Percentiles rank a stretch among this genome's conserved stretches.
Conservation (phyloP, 2,888 invertebrate species). For the Coronaproctus castanopsis region DNA sequence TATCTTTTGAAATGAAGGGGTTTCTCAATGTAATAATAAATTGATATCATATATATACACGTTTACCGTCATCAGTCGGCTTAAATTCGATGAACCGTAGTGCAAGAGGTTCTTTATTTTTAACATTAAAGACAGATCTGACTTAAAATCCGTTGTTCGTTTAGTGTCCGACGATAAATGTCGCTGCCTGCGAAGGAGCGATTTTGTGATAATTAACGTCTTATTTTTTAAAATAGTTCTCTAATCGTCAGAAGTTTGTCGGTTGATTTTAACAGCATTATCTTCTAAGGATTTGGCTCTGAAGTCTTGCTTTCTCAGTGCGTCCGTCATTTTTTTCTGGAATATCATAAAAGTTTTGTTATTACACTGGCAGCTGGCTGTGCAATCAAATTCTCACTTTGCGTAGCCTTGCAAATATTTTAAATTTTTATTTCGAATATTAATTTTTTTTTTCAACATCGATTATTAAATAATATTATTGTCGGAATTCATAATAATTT, state of each 20-base stretch:
- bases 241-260: not conserved
- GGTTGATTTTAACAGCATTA: not conserved
- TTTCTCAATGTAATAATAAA: not conserved
- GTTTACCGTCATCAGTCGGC: not conserved
- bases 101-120: not conserved
- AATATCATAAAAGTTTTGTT: not conserved
- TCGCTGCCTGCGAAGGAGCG: not conserved
- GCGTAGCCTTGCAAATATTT: no score
- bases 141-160: not conserved
- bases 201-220: not conserved
- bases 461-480: no score
- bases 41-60: not conserved
- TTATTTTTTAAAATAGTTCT: not conserved
- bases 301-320: not conserved
- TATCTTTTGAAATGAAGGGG: not conserved
- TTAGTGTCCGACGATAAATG: not conserved
- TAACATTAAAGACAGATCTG: not conserved
- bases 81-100: no score
- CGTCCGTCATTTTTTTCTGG: not conserved
- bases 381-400: not conserved
- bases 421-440: no score
- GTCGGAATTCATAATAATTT: no score
- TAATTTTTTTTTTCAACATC: no score
- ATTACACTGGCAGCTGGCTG: not conserved
- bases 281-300: not conserved